Percentiles rank a stretch among this genome's conserved stretches.
Evolutionary conservation across 2,797 vertebrate genomes (phyloP).

Genomic region (Selene dorsalis): DNA sequence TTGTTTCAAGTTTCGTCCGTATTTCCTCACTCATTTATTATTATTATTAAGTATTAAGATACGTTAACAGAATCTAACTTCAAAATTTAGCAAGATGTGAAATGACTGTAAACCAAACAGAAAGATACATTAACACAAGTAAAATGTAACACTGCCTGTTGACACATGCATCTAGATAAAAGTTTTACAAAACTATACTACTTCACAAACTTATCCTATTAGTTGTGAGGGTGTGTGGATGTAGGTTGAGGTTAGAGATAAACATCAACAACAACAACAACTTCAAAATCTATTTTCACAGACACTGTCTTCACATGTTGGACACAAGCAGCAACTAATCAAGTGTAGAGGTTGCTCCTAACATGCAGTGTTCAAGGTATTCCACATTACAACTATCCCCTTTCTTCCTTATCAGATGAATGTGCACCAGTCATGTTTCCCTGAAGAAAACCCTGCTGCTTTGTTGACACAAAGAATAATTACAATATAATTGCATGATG

Average conservation of each 20-base stretch:
- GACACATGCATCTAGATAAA: background rate
- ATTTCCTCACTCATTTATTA: background rate
- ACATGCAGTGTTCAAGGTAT: constrained; percentile 31
- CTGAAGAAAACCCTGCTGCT: constrained; percentile 41
- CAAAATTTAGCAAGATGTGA: background rate
- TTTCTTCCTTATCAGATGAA: constrained; percentile 12
- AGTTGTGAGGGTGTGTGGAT: background rate
- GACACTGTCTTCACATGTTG: background rate
- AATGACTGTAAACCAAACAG: background rate
- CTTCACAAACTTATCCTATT: background rate
- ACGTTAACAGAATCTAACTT: background rate
- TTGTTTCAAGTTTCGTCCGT: background rate
- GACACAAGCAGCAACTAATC: constrained; percentile 2
- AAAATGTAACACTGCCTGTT: background rate
- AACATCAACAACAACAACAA: background rate
- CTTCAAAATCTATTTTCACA: background rate
- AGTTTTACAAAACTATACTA: background rate
- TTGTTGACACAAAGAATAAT: constrained; percentile 66
- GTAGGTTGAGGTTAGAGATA: background rate
- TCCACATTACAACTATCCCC: constrained; percentile 19
- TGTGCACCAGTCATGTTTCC: constrained; percentile 26
- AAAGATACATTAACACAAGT: background rate
- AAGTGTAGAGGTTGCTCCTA: constrained; percentile 11
- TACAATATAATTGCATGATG: constrained; percentile 56
- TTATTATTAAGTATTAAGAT: too few species aligned